Evolutionary conservation across 2,888 invertebrate species (phyloP), one percentile per base, ranked within the genome.

Genomic region (Lycophotia porphyrea): DNA sequence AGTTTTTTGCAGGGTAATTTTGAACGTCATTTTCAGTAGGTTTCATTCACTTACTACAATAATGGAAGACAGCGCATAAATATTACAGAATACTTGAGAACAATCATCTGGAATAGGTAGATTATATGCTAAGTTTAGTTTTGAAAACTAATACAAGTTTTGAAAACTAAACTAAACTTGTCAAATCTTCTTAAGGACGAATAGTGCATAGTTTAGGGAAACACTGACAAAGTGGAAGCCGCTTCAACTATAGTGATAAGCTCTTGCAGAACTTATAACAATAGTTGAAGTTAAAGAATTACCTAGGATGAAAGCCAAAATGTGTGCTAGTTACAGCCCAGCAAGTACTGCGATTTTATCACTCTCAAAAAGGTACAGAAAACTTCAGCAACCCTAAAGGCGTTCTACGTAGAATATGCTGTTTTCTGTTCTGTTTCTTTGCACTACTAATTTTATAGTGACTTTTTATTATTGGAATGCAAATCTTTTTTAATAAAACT

Each of bases 401-500:
- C 8, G 15, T n/a, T 63, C 27, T 63, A 63, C 18, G n/a, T 39
- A 18, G 1, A 63, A 39, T n/a, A 63, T 27, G 4, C 39, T 27
- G 39, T 42, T 31, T 69, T 69, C 2, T 24, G 5, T 42, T 52
- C 24, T 52, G 9, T 67, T 71, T 55, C 42, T 36, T 55, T 76
- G 15, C 15, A 11, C n/a, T 74, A 63, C n/a, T 31, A 34, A 24
- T 47, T 60, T 27, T 27, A 64, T 61, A 66, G 60, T 60, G 18
- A 42, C 0, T 61, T 71, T 71, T 75, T 77, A 76, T 77, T 79
- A 81, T 81, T 82, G 65, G 67, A 80, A 74, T 73, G 81, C 77
- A 82, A 64, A 82, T 84, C 74, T 76, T 80, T 82, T 44, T 73
- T 52, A 83, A 85, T 85, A 85, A 87, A 88, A 86, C 74, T 90